Base-by-base conservation (phyloP, 2,888 invertebrate genomes). In the Erpobdella octoculata region DNA sequence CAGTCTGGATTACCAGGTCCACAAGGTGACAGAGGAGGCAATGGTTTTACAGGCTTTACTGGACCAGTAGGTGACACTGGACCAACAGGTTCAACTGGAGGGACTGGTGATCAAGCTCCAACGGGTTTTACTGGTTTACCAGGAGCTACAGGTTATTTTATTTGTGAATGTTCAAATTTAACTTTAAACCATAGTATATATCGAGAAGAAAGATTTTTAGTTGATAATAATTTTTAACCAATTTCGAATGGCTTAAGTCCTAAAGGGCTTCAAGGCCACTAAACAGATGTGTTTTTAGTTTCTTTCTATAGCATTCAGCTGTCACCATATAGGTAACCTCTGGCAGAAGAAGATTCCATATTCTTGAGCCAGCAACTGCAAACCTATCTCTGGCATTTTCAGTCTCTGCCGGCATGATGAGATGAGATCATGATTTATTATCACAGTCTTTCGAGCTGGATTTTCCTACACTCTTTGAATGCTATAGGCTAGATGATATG, bases 1-100 rank as follows among this genome's bases (percentile, higher is more conserved):
- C 61, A 61, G 15, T 46, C n/a, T 15, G 76, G 76, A 31, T 31
- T 38, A 8, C 48, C n/a, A 36, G 73, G 73, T 12, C 46, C 25
- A 31, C 31, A n/a, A 31, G 73, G 73, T n/a, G 36, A 31, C 18
- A 35, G 48, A 33, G 73, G 73, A 53, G 33, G 15, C 21, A 35
- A 35, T n/a, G 73, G 73, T 18, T 38, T n/a, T 72, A 21, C 28
- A 35, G 73, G 66, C 37, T 37, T 25, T 46, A 53, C 12, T 35
- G 71, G 75, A 58, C 38, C 33, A 25, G 21, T 46, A 18, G 75
- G 75, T 18, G 58, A 69, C 15, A 37, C 35, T 33, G 75, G 75
- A 9, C 31, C 28, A 9, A 61, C 18, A 37, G 75, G 75, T 25
- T 25, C 33, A 8, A 18, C 61, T 3, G 61, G 61, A 8, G 18